Evolutionary conservation across 2,888 invertebrate species (phyloP), one percentile per base, ranked within the genome.

Genomic region (Erebia palarica): DNA sequence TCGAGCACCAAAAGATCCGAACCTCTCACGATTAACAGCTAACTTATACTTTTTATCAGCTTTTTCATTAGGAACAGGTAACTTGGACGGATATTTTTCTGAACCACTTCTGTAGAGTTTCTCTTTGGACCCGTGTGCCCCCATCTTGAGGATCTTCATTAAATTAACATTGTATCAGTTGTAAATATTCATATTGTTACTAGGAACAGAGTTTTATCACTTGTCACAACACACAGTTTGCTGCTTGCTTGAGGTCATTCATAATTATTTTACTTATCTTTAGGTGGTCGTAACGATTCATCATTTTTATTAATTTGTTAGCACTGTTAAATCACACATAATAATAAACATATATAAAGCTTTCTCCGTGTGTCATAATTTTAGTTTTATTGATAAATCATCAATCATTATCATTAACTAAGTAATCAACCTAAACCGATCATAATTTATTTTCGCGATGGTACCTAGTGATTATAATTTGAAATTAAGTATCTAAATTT

Each of bases 101-200:
- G 96, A 96, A 80, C 94, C 94, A 77, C 95, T 94, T 82, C 96
- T 94, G 81, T 94, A 94, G 76, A 96, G 92, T 89, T 96, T 96
- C 89, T 96, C 96, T 93, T 96, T 96, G 73, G 96, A 96, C 82
- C 96, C 95, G 91, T 96, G 96, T 78, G 96, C 96, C 80, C 96
- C 96, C 96, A 96, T 96, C 86, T 91, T 94, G 83, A 83, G 79
- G 78, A 84, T 82, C 85, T 84, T 89, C 89, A 88, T 88, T 75
- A 85, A 88, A 81, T 79, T 86, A 80, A 79, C 90, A 89, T 88
- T 79, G 74, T 84, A 80, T 78, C 58, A 69, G 14, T 55, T 67
- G 65, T 68, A 64, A 66, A 69, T 69, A 60, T 42, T 18, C 47
- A 66, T 63, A 71, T 64, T 67, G 64, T 63, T 47, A 69, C 55